Base-by-base conservation (phyloP, 30 jellyfish, hydroid and myxozoan genomes). In the Clytia hemisphaerica region DNA sequence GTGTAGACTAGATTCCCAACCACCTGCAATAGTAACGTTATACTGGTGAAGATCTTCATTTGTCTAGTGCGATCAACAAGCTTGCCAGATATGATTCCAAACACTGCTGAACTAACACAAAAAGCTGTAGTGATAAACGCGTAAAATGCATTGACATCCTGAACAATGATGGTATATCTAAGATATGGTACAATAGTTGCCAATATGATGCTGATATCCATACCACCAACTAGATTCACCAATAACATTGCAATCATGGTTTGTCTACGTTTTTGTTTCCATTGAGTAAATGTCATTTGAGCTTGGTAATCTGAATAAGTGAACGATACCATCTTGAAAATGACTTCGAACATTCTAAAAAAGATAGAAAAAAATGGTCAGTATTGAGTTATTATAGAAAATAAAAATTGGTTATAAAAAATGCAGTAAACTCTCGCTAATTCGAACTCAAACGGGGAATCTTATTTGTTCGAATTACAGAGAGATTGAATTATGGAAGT, bases 1-100 rank as follows among this genome's bases (percentile, higher is more conserved):
- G 71, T 40, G 21, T 66, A 66, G 33, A 66, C 2, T 4, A 66
- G 24, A 37, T 66, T 66, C 0, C 79, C 79, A 44, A 66, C 30
- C 18, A 66, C 14, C 25, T 66, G 66, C 0, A 19, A 35, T 35
- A 66, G 12, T 9, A 57, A 16, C 16, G 42, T 31, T 4, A 21
- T 22, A n/a, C 30, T 57, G 5, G 70, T 57, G 50, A 3, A 57
- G 44, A 6, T 5, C 30, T 32, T 57, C 70, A 57, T 57, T 21
- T 21, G 5, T 21, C 33, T 26, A 57, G 70, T 57, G 4, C 42
- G 25, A 30, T 57, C 70, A 7, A 57, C 42, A 26, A 28, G 30
- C 16, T 44, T 26, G 7, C 38, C 70, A 1, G 70, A 25, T 4
- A 30, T 4, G 25, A 30, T 9, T 57, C 70, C 70, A 25, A 57